Base-by-base conservation (phyloP, 2,888 invertebrate genomes). In the Rhogogaster chlorosoma region DNA sequence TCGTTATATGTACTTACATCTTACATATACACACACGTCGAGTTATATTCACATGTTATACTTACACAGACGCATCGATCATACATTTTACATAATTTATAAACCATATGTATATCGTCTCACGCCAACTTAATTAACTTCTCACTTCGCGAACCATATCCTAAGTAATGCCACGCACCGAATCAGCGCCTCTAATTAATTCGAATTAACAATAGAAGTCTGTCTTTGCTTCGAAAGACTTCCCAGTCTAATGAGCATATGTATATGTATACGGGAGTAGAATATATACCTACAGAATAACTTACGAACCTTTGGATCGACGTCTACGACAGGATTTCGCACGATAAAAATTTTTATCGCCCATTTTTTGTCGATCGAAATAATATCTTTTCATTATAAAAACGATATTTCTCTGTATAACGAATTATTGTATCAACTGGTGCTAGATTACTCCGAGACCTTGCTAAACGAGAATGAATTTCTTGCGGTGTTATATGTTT, bases 71-170 rank as follows among this genome's bases (percentile, higher is more conserved):
- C 3, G 71, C 36, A 36, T 26, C 4, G n/a, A 18, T 49, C 18
- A 26, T 61, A 26, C 61, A 26, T 61, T 61, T 61, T 12, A 61
- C 22, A 61, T 61, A 61, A 61, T 61, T 61, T 61, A 61, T 61
- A 22, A 38, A 53, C 53, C 53, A 26, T 26, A 61, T 38, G 10
- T 12, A 45, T 10, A 61, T 9, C 12, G 26, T 73, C 73, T 73
- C 73, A 73, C 73, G 73, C 42, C 10, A 73, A 22, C 73, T 73
- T 73, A 73, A 73, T 77, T 77, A 77, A 77, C 77, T 77, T 53
- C 53, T 77, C 53, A 49, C 71, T 73, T 42, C 26, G 29, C 29
- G 53, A 53, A 77, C 26, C 53, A 53, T n/a, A n/a, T 77, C 53
- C 9, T 53, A 38, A 77, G 53, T 77, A 32, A 15, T 32, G 29